phyloP scores from a whole-genome alignment of 1,140 invertebrate species.

The Arion vulgaris region DNA sequence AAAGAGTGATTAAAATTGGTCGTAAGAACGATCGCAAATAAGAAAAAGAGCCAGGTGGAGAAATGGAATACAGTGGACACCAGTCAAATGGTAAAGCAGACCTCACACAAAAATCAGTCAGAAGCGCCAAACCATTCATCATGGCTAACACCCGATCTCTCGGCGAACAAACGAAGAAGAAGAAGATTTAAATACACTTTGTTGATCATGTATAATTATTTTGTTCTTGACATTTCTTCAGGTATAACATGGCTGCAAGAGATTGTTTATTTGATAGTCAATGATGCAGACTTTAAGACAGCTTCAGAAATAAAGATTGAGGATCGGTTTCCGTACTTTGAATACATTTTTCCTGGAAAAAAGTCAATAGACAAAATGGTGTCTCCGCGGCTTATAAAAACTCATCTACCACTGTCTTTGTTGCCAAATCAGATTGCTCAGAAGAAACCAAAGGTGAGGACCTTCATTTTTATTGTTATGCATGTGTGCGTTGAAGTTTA shows the following conservation, averaged over 20 bases:
- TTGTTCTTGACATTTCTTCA: conserved; percentile 46
- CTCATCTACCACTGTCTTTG: conserved; percentile 73
- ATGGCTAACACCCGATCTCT: too few species aligned
- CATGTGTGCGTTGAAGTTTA: neutral
- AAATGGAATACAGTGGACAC: too few species aligned
- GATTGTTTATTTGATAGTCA: conserved; percentile 73
- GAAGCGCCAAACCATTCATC: too few species aligned
- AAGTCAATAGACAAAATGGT: conserved; percentile 59
- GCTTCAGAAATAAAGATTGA: conserved; percentile 67
- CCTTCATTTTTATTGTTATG: neutral
- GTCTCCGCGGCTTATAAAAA: conserved; percentile 73
- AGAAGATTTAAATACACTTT: too few species aligned
- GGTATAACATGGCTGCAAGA: conserved; percentile 76
- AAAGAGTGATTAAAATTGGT: too few species aligned
- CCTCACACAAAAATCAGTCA: too few species aligned
- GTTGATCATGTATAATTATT: too few species aligned
- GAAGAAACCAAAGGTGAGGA: conserved; percentile 77
- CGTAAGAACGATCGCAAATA: too few species aligned
- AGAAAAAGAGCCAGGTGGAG: too few species aligned
- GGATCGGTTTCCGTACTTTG: conserved; percentile 74
- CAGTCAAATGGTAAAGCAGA: too few species aligned
- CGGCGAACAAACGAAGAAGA: too few species aligned
- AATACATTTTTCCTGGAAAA: conserved; percentile 73
- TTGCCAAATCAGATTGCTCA: conserved; percentile 67
- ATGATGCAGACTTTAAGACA: conserved; percentile 68